A percentile compares a stretch with the other conserved stretches of the same genome.
phyloP scores from a whole-genome alignment of 64 coral and sea anemone genomes.

The Actinia equina region DNA sequence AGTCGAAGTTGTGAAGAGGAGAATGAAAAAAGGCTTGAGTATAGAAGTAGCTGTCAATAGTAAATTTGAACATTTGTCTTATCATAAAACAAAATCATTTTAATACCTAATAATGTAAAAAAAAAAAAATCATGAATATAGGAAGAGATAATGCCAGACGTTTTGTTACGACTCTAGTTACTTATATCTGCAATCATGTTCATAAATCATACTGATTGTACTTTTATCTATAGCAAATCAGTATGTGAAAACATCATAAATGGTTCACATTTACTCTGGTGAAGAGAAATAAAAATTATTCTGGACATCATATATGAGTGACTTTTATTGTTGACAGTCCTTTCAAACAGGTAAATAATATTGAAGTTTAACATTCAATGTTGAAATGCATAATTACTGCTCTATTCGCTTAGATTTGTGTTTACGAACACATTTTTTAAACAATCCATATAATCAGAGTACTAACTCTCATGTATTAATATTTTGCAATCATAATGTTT shows the following conservation, averaged over 20 bases:
- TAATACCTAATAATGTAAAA: not conserved
- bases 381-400: no score
- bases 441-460: no score
- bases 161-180: slow-evolving; percentile 34
- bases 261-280: not conserved
- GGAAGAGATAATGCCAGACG: slow-evolving; percentile 27
- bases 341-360: slow-evolving; percentile 1
- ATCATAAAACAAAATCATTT: not conserved
- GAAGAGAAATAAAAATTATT: not conserved
- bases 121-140: slow-evolving; percentile 34
- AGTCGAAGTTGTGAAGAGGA: not conserved
- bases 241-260: not conserved
- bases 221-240: slow-evolving; percentile 7
- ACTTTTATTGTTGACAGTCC: slow-evolving; percentile 24
- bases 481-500: no score
- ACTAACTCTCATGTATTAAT: no score
- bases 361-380: no score
- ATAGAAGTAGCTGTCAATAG: not conserved
- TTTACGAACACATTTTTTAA: no score
- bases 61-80: not conserved
- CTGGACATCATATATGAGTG: not conserved
- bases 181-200: slow-evolving; percentile 24
- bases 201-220: slow-evolving; percentile 18
- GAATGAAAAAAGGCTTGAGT: not conserved
- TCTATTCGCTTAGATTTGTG: no score